A percentile compares a stretch with the other conserved stretches of the same genome.
phyloP scores from a whole-genome alignment of 2,888 invertebrate species.

The Druceiella hillmani region DNA sequence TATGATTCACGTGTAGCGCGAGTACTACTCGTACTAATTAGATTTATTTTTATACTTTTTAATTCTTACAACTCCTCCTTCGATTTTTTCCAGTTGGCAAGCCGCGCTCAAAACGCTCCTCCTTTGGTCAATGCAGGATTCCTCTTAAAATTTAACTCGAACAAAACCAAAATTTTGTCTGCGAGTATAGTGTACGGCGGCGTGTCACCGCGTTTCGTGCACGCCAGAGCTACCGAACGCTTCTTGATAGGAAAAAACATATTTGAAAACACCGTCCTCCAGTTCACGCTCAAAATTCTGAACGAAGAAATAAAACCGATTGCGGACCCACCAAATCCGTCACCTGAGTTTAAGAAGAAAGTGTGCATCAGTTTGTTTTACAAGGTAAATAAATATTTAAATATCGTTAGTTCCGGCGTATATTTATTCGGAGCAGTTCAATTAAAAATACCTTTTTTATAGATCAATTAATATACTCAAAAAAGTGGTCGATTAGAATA shows the following conservation, averaged over 20 bases:
- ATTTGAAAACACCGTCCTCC: constrained; percentile 37
- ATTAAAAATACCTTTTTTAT: too few relatives aligned
- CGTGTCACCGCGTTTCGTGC: constrained; percentile 51
- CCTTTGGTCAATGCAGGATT: constrained; percentile 75
- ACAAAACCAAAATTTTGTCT: constrained; percentile 30
- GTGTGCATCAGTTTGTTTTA: constrained; percentile 73
- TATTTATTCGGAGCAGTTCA: too few relatives aligned
- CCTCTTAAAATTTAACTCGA: constrained; percentile 50
- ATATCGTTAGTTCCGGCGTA: too few relatives aligned
- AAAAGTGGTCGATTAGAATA: too few relatives aligned
- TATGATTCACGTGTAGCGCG: too few relatives aligned
- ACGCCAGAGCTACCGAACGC: constrained; percentile 55
- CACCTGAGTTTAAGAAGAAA: constrained; percentile 60
- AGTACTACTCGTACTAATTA: too few relatives aligned
- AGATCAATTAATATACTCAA: too few relatives aligned
- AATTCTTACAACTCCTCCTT: too few relatives aligned
- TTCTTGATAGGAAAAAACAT: constrained; percentile 42
- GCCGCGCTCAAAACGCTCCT: constrained; percentile 68
- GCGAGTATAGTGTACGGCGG: constrained; percentile 64
- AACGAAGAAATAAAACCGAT: constrained; percentile 58
- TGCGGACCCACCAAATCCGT: constrained; percentile 57
- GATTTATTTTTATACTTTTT: too few relatives aligned
- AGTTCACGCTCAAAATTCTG: constrained; percentile 48
- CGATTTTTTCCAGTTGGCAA: constrained; percentile 62
- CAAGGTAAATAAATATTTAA: constrained; percentile 67